Base-by-base conservation (phyloP, 1,140 invertebrate genomes). In the Micrasema longulum region DNA sequence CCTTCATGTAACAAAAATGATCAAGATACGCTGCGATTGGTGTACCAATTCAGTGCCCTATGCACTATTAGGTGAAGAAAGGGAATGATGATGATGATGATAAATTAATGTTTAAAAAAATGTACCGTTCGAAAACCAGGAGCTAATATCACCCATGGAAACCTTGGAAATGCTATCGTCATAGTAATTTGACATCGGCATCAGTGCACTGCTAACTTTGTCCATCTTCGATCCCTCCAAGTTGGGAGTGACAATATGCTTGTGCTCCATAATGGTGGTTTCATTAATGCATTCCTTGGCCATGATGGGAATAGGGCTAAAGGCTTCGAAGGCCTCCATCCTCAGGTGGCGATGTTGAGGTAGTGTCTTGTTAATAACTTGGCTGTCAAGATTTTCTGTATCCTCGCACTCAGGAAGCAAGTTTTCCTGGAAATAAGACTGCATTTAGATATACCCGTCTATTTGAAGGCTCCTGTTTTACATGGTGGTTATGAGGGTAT, bases 61-160 rank as follows among this genome's bases (percentile, higher is more conserved):
- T n/a, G n/a, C n/a, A n/a, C n/a, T n/a, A n/a, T n/a, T n/a, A n/a
- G n/a, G n/a, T n/a, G n/a, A n/a, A n/a, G n/a, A n/a, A n/a, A n/a
- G n/a, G n/a, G n/a, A n/a, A n/a, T n/a, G n/a, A n/a, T n/a, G n/a
- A n/a, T n/a, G n/a, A n/a, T n/a, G n/a, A n/a, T 7, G 5, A 38
- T 12, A 38, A 38, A 7, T 5, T 7, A 38, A 41, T 57, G 48
- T n/a, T 50, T 78, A n/a, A n/a, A n/a, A n/a, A n/a, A n/a, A n/a
- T 79, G 80, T 72, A 87, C 86, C 85, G 77, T 83, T 81, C 77
- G 77, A 77, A 67, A 87, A 83, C 87, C 87, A 88, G 69, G 80
- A 84, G 73, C 85, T 88, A 63, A 88, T 84, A 80, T 88, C 87
- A 75, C 84, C 85, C 79, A 87, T 84, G 18, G 86, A 85, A 12